Percentiles rank a stretch among this genome's conserved stretches.
Evolutionary conservation across 2,888 invertebrate genomes (phyloP).

Genomic region (Chymomyza caudatula): DNA sequence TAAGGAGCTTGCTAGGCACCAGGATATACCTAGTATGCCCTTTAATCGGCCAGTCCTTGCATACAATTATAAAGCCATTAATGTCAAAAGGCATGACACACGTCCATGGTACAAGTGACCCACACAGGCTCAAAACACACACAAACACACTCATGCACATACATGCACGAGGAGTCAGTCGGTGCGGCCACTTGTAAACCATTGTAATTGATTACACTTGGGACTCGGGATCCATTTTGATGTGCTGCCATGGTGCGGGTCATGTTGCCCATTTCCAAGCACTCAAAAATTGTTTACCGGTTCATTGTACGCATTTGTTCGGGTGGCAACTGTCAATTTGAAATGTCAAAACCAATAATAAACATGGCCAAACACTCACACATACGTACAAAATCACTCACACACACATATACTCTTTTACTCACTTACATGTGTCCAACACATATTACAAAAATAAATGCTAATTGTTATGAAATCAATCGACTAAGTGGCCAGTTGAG

Average conservation of each 20-base stretch:
- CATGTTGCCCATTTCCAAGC: slow-evolving; percentile 10
- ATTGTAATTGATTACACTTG: slow-evolving; percentile 57
- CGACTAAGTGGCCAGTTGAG: slow-evolving; percentile 22
- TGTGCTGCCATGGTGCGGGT: slow-evolving; percentile 13
- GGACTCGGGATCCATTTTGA: slow-evolving; percentile 41
- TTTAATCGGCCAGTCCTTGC: slow-evolving; percentile 11
- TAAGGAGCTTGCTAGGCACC: not conserved
- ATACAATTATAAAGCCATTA: slow-evolving; percentile 55
- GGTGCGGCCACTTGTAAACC: slow-evolving; percentile 8
- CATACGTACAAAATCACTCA: not conserved
- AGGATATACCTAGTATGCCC: not conserved
- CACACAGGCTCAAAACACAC: slow-evolving; percentile 13
- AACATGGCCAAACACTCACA: slow-evolving; percentile 15
- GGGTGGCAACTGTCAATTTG: slow-evolving; percentile 45
- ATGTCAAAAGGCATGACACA: slow-evolving; percentile 36
- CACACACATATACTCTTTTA: not conserved
- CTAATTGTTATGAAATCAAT: slow-evolving; percentile 55
- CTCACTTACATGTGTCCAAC: slow-evolving; percentile 16
- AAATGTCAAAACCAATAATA: slow-evolving; percentile 47
- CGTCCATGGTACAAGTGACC: slow-evolving; percentile 13
- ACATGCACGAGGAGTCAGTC: not conserved
- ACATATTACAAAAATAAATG: slow-evolving; percentile 30
- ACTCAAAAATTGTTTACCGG: slow-evolving; percentile 44
- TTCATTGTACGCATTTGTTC: slow-evolving; percentile 17
- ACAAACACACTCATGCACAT: slow-evolving; percentile 4